Conservation (phyloP, 1,140 invertebrate genomes). For the Bradysia coprophila region DNA sequence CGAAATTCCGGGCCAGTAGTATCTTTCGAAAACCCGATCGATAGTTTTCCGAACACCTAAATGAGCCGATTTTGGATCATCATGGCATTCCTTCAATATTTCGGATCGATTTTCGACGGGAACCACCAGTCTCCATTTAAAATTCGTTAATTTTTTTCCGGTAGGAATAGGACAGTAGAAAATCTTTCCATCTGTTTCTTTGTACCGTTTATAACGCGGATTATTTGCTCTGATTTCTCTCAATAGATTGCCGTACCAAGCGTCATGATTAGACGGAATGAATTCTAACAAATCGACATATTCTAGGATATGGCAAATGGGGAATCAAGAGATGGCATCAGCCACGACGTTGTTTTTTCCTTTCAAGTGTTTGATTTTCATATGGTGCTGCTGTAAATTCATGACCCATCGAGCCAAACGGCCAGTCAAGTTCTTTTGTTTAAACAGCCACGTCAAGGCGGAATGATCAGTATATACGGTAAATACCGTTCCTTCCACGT, state of each 20-base stretch:
- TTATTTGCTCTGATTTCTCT: no score
- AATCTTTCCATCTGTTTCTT: no score
- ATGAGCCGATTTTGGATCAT: neutral
- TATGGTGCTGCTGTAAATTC: conserved; percentile 10
- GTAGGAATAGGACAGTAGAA: no score
- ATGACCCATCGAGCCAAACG: conserved; percentile 15
- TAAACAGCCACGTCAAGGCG: conserved; percentile 9
- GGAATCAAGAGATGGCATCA: neutral
- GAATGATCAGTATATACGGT: neutral
- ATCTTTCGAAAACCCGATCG: neutral
- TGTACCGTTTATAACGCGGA: no score
- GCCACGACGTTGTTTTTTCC: neutral
- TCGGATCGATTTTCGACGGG: neutral
- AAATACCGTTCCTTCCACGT: neutral
- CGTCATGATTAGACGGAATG: no score
- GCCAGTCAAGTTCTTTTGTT: conserved; percentile 11
- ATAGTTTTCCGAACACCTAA: conserved; percentile 4
- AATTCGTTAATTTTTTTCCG: no score
- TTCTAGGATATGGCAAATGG: no score
- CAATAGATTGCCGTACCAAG: no score
- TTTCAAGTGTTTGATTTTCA: conserved; percentile 5
- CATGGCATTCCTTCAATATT: neutral
- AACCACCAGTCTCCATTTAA: conserved; percentile 4
- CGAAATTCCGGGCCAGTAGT: neutral
- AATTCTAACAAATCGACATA: no score